Percentiles rank a stretch among this genome's conserved stretches.
Conservation (phyloP, 1,140 invertebrate genomes). For the Zaprionus ornatus region DNA sequence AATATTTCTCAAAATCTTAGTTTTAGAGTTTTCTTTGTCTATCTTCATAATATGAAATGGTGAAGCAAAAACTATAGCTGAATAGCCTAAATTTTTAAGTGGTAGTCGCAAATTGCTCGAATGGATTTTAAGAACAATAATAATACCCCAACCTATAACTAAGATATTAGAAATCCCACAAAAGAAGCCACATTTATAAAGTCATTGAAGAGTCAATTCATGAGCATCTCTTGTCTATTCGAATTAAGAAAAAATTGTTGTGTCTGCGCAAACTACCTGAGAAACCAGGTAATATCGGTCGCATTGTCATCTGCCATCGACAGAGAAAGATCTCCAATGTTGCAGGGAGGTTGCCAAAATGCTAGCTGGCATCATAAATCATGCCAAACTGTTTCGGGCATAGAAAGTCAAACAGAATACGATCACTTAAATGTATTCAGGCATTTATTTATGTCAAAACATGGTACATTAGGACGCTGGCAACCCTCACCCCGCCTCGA, state of each 20-base stretch:
- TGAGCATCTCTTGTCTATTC: constrained; percentile 31
- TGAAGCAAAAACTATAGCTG: not conserved
- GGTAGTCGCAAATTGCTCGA: not conserved
- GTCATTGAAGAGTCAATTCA: constrained; percentile 9
- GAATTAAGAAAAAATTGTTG: constrained; percentile 44
- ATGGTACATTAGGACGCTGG: constrained; percentile 61
- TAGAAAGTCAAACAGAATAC: constrained; percentile 74
- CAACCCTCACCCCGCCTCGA: constrained; percentile 38
- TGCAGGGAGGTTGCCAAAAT: constrained; percentile 54
- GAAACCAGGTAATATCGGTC: constrained; percentile 41
- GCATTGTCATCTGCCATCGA: constrained; percentile 21
- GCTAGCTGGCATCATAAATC: constrained; percentile 63
- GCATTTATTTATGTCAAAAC: constrained; percentile 82
- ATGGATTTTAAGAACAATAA: not conserved
- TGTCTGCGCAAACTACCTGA: constrained; percentile 20
- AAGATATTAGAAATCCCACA: not conserved
- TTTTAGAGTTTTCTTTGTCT: too few species aligned
- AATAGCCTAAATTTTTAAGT: not conserved
- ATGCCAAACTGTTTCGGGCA: constrained; percentile 68
- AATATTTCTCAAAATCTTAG: too few species aligned
- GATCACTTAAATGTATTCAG: constrained; percentile 79
- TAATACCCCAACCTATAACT: not conserved
- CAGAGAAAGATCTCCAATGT: constrained; percentile 27
- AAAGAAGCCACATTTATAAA: constrained; percentile 14
- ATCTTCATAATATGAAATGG: too few species aligned